phyloP scores from a whole-genome alignment of 1,140 invertebrate species.

The Reticulitermes speratus region DNA sequence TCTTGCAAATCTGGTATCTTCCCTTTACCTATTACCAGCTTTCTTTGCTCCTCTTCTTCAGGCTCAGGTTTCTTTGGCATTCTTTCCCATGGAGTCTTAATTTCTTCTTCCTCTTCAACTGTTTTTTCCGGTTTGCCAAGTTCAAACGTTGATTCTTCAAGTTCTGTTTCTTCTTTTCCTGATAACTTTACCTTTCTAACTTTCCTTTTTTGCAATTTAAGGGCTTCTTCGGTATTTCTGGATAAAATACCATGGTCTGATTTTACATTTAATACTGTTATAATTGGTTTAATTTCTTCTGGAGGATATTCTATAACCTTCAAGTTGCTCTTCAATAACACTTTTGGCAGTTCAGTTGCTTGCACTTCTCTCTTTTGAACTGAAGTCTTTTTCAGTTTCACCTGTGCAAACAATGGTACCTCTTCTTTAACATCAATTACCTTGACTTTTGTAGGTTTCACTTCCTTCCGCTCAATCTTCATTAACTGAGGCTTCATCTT shows the following conservation, averaged over 20 bases:
- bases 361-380: slow-evolving; percentile 30
- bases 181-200: slow-evolving; percentile 40
- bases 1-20: slow-evolving; percentile 52
- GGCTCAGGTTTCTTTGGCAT: slow-evolving; percentile 30
- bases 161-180: slow-evolving; percentile 38
- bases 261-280: slow-evolving; percentile 39
- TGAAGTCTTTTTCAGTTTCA: slow-evolving; percentile 32
- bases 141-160: slow-evolving; percentile 38
- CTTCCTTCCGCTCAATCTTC: slow-evolving; percentile 35
- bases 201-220: slow-evolving; percentile 44
- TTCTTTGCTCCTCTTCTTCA: slow-evolving; percentile 36
- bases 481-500: slow-evolving; percentile 32
- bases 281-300: slow-evolving; percentile 36
- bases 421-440: slow-evolving; percentile 29
- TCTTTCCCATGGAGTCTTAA: slow-evolving; percentile 39
- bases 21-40: slow-evolving; percentile 46
- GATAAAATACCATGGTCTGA: slow-evolving; percentile 44
- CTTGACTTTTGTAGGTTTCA: slow-evolving; percentile 31
- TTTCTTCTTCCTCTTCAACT: slow-evolving; percentile 39
- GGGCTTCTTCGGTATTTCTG: slow-evolving; percentile 45
- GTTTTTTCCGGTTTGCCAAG: slow-evolving; percentile 40
- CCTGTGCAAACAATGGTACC: slow-evolving; percentile 32
- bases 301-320: slow-evolving; percentile 38
- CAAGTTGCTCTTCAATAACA: slow-evolving; percentile 30
- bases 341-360: slow-evolving; percentile 28